Conservation (phyloP, 2,888 invertebrate genomes). For the Liopterus haemorrhoidalis region DNA sequence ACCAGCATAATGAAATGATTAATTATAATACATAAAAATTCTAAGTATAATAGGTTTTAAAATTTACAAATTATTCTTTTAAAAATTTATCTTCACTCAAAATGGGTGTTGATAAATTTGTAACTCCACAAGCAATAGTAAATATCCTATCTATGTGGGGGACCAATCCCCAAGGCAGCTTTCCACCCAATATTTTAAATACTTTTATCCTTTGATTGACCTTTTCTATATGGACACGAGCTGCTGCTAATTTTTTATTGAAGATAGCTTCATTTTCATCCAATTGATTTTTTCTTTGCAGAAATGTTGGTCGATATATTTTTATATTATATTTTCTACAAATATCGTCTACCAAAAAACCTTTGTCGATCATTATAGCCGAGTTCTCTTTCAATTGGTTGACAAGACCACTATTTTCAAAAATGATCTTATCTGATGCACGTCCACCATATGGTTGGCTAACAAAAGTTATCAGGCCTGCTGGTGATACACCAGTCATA, state of each 20-base stretch:
- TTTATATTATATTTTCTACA: conserved; percentile 17
- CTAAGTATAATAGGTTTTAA: too few species aligned
- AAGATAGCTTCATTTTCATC: too few species aligned
- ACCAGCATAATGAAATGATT: too few species aligned
- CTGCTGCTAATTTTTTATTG: too few species aligned
- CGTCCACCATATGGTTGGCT: conserved; percentile 31
- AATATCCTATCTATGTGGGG: conserved; percentile 7
- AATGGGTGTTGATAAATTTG: conserved; percentile 5
- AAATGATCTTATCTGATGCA: conserved; percentile 28
- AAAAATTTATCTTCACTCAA: conserved; percentile 9
- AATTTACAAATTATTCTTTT: conserved; percentile 4
- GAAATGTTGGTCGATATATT: too few species aligned
- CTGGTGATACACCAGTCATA: conserved; percentile 30
- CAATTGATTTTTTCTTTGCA: too few species aligned
- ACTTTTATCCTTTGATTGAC: too few species aligned
- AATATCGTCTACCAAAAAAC: conserved; percentile 32
- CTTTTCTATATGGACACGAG: too few species aligned
- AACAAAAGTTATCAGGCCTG: conserved; percentile 29
- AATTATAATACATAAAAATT: too few species aligned
- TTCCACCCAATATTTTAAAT: too few species aligned
- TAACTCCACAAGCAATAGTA: conserved; percentile 7
- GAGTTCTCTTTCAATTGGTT: conserved; percentile 20
- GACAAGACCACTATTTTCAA: conserved; percentile 28
- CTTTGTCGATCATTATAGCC: conserved; percentile 34
- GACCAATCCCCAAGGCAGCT: conserved; percentile 3